Conservation (phyloP, 1,140 invertebrate genomes). For the Argopecten irradians region DNA sequence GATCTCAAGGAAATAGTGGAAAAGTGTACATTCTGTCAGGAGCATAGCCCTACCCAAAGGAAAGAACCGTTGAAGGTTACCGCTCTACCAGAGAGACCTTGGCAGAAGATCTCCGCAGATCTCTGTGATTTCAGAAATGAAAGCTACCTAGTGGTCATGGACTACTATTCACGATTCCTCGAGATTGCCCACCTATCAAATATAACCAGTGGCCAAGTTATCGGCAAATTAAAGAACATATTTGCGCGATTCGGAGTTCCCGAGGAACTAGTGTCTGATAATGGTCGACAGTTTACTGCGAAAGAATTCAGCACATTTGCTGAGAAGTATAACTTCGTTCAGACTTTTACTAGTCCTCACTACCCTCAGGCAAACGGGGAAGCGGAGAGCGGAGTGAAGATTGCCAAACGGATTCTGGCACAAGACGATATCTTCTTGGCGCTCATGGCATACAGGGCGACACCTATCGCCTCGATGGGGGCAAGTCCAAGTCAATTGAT, state of each 20-base stretch:
- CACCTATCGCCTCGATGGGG: constrained; percentile 25
- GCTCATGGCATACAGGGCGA: constrained; percentile 27
- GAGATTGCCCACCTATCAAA: constrained; percentile 46
- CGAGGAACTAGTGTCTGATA: constrained; percentile 41
- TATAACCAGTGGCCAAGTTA: constrained; percentile 32
- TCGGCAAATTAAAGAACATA: constrained; percentile 53
- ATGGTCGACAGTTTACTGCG: constrained; percentile 34
- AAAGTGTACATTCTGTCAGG: constrained; percentile 24
- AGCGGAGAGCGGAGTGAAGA: constrained; percentile 46
- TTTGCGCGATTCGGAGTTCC: constrained; percentile 76
- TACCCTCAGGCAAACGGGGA: constrained; percentile 44
- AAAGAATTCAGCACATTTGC: constrained; percentile 25
- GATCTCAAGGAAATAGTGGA: constrained; percentile 49
- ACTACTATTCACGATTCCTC: constrained; percentile 54
- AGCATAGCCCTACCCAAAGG: constrained; percentile 26
- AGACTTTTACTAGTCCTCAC: constrained; percentile 25
- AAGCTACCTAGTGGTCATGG: constrained; percentile 47
- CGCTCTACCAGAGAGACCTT: constrained; percentile 39
- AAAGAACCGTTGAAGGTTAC: constrained; percentile 37
- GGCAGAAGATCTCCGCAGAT: constrained; percentile 43
- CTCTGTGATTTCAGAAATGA: constrained; percentile 42
- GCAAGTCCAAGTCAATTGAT: constrained; percentile 5
- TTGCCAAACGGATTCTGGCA: constrained; percentile 32
- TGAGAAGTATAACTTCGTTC: constrained; percentile 30
- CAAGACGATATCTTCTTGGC: constrained; percentile 34